Conservation (phyloP, 2,113 vertebrate species). For the Tursiops truncatus region DNA sequence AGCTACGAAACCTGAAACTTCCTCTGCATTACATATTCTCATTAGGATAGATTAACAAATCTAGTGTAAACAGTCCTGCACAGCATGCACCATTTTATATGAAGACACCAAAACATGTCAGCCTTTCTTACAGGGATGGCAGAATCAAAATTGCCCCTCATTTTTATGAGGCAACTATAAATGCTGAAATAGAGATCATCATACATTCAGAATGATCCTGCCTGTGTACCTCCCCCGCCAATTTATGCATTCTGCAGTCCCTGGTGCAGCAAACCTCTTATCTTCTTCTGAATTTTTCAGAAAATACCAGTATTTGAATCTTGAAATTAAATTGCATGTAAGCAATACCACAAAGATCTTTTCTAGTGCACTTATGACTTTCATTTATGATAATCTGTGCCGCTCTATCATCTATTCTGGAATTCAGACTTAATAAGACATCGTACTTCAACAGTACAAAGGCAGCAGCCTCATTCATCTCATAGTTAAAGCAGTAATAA, state of each 20-base stretch:
- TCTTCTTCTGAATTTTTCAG: conserved; percentile 31
- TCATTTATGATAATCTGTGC: neutral
- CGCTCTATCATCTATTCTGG: neutral
- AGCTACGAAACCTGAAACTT: neutral
- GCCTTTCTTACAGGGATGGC: neutral
- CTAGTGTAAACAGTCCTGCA: neutral
- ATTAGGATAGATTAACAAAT: conserved; percentile 39
- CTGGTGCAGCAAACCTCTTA: neutral
- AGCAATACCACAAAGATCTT: neutral
- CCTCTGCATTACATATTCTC: conserved; percentile 7
- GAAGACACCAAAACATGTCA: conserved; percentile 43
- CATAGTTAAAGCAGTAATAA: neutral
- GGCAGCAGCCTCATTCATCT: neutral
- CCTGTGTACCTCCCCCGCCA: neutral
- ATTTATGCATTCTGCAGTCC: neutral
- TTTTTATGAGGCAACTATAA: neutral
- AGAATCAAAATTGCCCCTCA: conserved; percentile 36
- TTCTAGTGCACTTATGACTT: neutral
- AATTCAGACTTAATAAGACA: neutral
- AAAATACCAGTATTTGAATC: conserved; percentile 37
- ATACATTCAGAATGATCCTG: neutral
- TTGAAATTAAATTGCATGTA: conserved; percentile 33
- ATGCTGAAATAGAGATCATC: neutral
- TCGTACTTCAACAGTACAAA: neutral
- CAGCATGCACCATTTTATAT: conserved; percentile 26